Evolutionary conservation across 2,113 vertebrate species (phyloP).

Genomic region (Callorhinus ursinus): DNA sequence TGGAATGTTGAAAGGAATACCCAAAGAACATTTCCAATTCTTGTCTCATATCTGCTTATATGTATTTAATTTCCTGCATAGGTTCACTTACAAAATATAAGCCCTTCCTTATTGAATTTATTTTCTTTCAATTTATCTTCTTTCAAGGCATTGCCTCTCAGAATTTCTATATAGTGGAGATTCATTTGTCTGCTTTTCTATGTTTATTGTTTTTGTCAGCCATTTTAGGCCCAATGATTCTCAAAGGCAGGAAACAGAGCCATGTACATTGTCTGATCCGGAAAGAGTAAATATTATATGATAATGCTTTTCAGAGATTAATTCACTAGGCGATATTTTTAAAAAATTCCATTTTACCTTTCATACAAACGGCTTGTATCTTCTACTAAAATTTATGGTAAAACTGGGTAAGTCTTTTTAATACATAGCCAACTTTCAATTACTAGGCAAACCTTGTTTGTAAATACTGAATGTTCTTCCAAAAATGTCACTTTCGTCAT

Average conservation of each 20-base stretch:
- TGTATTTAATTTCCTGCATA: conserved; percentile 68
- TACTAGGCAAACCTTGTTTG: not conserved
- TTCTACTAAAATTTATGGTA: conserved; percentile 41
- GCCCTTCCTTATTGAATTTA: conserved; percentile 66
- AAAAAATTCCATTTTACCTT: conserved; percentile 46
- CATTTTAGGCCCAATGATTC: conserved; percentile 37
- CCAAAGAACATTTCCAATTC: conserved; percentile 70
- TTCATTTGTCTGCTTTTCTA: conserved; percentile 28
- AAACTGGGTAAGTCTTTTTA: not conserved
- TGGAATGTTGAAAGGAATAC: conserved; percentile 62
- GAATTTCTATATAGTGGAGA: not conserved
- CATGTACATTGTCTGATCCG: not conserved
- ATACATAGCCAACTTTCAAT: not conserved
- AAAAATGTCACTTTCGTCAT: not conserved
- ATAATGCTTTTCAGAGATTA: conserved; percentile 39
- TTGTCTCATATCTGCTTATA: conserved; percentile 56
- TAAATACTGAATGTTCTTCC: not conserved
- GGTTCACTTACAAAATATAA: conserved; percentile 58
- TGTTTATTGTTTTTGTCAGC: conserved; percentile 63
- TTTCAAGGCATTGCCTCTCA: conserved; percentile 36
- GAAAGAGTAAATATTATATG: conserved; percentile 23
- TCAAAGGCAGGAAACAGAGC: conserved; percentile 46
- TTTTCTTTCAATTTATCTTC: conserved; percentile 64
- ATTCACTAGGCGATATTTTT: conserved; percentile 51
- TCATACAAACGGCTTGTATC: not conserved